phyloP scores from a whole-genome alignment of 2,888 invertebrate genomes.

The Chymomyza caudatula region DNA sequence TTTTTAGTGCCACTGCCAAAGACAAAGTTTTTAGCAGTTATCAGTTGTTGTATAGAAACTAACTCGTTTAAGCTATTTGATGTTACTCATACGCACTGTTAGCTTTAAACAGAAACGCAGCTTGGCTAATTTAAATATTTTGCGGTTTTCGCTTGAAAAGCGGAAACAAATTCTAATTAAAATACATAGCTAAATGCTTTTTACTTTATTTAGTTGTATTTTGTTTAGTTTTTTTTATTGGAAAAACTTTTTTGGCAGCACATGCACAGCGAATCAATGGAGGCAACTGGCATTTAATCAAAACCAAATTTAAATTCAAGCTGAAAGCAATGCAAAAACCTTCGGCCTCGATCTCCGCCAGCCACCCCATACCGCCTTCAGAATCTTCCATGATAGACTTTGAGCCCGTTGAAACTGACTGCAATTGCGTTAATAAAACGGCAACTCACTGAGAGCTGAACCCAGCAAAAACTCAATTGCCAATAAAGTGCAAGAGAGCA shows the following conservation, averaged over 20 bases:
- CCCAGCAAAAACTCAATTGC: constrained; percentile 19
- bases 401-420: not conserved
- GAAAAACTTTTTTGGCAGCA: constrained; percentile 43
- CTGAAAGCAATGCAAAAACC: constrained; percentile 13
- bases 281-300: constrained; percentile 48
- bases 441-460: not conserved
- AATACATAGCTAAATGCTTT: constrained; percentile 42
- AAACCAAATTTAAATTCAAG: constrained; percentile 40
- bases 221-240: constrained; percentile 20
- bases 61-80: constrained; percentile 31
- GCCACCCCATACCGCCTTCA: not conserved
- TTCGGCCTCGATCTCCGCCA: too few species aligned
- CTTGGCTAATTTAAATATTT: constrained; percentile 59
- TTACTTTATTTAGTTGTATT: not conserved
- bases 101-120: constrained; percentile 23
- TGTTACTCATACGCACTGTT: constrained; percentile 35
- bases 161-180: constrained; percentile 55
- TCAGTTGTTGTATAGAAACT: not conserved
- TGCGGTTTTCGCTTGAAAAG: constrained; percentile 17
- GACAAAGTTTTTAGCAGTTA: constrained; percentile 24
- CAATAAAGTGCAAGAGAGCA: constrained; percentile 44
- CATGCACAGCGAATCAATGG: constrained; percentile 45
- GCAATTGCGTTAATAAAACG: constrained; percentile 53
- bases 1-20: constrained; percentile 12
- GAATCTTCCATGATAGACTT: not conserved